These are phyloP conservation scores for Diadegma fenestrale DNA, from an alignment of 2,888 invertebrate genomes.

Conservation along the genomic window DNA sequence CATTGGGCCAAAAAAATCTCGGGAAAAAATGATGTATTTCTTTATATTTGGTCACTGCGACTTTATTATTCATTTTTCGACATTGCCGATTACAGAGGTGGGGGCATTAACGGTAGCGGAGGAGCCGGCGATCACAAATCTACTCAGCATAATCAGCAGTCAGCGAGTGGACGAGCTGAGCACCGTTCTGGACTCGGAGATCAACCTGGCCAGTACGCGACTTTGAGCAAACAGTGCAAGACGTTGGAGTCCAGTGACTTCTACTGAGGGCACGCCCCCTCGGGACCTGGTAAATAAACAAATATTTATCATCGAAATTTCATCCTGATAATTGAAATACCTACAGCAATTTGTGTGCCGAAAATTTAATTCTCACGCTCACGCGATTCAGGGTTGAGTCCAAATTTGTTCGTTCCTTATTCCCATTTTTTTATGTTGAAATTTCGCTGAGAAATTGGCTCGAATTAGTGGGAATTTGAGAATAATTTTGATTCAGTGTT, in stretches of 20 bases:
- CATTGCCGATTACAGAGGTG: conserved; percentile 84
- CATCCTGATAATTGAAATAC: not conserved
- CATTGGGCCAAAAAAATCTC: not conserved
- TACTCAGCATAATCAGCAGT: conserved; percentile 85
- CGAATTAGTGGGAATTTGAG: no score
- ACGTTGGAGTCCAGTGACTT: conserved; percentile 97
- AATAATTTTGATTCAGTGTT: no score
- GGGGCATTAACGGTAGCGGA: conserved; percentile 84
- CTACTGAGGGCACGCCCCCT: conserved; percentile 94
- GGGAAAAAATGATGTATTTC: not conserved
- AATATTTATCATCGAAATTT: not conserved
- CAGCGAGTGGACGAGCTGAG: conserved; percentile 85
- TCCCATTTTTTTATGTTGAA: no score
- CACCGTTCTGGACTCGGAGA: conserved; percentile 85
- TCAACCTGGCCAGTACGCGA: conserved; percentile 93
- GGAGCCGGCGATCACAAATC: conserved; percentile 83
- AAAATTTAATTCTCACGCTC: not conserved
- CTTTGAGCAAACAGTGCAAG: conserved; percentile 98
- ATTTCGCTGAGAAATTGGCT: no score
- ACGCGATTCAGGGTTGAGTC: no score
- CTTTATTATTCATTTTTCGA: conserved; percentile 77
- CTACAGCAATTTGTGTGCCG: no score
- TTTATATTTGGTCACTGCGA: conserved; percentile 73
- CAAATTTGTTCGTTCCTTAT: no score
- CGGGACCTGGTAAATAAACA: conserved; percentile 81